Evolutionary conservation across 2,113 vertebrate species (phyloP).

Genomic region (Prionailurus viverrinus): DNA sequence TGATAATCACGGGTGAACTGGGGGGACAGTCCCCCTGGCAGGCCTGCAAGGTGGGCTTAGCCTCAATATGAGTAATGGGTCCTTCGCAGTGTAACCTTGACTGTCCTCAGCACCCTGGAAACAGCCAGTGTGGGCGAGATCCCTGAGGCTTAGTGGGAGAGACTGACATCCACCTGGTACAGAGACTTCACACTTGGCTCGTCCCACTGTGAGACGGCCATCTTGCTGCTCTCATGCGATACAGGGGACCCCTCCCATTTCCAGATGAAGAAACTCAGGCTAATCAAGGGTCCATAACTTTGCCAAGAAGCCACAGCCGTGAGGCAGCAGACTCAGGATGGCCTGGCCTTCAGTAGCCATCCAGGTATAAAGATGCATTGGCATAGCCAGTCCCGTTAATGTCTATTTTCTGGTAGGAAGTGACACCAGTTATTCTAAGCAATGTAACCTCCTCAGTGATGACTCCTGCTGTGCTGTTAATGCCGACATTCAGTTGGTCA

Average conservation of each 20-base stretch:
- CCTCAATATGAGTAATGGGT: not conserved
- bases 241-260: not conserved
- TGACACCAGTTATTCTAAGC: not conserved
- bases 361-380: accelerated
- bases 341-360: accelerated
- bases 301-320: not conserved
- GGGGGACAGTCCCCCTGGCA: too few relatives aligned
- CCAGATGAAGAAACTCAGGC: not conserved
- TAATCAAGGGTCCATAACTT: not conserved
- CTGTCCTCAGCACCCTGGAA: not conserved
- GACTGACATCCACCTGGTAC: too few relatives aligned
- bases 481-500: not conserved
- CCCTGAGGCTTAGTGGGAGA: not conserved
- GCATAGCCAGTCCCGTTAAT: not conserved
- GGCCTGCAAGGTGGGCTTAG: not conserved
- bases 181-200: not conserved
- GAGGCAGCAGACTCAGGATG: not conserved
- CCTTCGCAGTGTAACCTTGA: not conserved
- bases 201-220: not conserved
- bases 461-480: not conserved
- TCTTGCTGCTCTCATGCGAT: not conserved
- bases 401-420: not conserved
- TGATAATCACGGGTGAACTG: not conserved
- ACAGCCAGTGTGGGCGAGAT: not conserved
- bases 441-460: not conserved